Conservation (phyloP, 2,797 vertebrate species). For the Pristis pectinata region DNA sequence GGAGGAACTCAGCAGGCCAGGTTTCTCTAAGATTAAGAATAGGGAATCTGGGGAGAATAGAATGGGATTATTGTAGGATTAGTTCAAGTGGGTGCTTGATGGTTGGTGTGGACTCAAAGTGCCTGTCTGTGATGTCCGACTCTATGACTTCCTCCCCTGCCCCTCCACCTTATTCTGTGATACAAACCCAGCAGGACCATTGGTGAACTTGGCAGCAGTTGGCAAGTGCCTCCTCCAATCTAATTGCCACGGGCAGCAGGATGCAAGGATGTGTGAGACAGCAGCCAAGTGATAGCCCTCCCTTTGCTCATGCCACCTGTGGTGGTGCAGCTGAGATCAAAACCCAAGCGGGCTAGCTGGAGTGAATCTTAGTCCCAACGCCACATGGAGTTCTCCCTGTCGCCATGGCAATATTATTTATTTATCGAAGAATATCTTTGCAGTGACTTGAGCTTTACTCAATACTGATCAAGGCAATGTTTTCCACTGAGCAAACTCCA, state of each 20-base stretch:
- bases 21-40: too few relatives aligned
- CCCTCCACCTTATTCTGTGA: background rate
- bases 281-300: background rate
- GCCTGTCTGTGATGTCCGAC: too few relatives aligned
- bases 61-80: too few relatives aligned
- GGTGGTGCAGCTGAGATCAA: background rate
- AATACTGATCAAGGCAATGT: background rate
- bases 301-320: background rate
- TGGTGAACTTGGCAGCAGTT: background rate
- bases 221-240: background rate
- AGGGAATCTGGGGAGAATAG: too few relatives aligned
- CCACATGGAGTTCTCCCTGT: background rate
- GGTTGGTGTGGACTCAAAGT: too few relatives aligned
- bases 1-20: too few relatives aligned
- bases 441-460: background rate
- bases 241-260: background rate
- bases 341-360: background rate
- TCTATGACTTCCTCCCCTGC: background rate
- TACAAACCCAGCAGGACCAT: background rate
- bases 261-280: background rate
- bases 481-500: background rate
- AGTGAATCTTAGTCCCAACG: background rate
- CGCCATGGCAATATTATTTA: background rate
- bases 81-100: too few relatives aligned
- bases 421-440: background rate